Evolutionary conservation across 2,888 invertebrate genomes (phyloP), one percentile per base, ranked within the genome.

Genomic region (Melipona beecheii): DNA sequence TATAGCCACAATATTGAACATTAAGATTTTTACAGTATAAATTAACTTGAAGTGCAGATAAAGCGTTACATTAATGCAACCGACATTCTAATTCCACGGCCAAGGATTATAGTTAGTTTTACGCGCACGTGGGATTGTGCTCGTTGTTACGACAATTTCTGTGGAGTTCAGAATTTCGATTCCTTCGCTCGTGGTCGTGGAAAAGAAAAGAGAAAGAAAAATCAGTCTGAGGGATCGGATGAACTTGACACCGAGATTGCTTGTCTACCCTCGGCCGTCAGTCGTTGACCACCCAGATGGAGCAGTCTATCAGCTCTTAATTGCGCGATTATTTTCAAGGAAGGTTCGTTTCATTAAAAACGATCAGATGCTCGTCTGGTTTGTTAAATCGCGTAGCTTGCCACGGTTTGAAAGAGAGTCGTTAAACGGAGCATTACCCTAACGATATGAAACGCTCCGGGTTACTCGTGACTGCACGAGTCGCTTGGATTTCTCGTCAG

Each of bases 211-310:
- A 1, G 31, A 6, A 13, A 36, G 24, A 17, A 19, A 24, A 19
- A 19, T 11, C 31, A 19, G 17, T 62, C 65, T 21, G 11, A 52
- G 31, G 56, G 68, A 43, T 31, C 24, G 31, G 54, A 75, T 17
- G 65, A 58, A 78, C 78, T 60, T 66, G 81, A 75, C 71, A 71
- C 65, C 17, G 58, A 58, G 80, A 83, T 80, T 75, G 68, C 83
- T 68, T 49, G 77, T 74, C 80, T 66, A 52, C 52, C 73, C 27
- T 21, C n/a, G 36, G 31, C n/a, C 27, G 54, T 72, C 43, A 54
- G n/a, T 17, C 15, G 60, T 31, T 74, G 84, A 78, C 83, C 84
- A 84, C 84, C 83, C 84, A 78, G 71, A 27, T 27, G 50, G 68
- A 54, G 76, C 58, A n/a, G 27, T 79, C 60, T 54, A 69, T 75